Evolutionary conservation across 2,888 invertebrate genomes (phyloP).

Genomic region (Macaria notata): DNA sequence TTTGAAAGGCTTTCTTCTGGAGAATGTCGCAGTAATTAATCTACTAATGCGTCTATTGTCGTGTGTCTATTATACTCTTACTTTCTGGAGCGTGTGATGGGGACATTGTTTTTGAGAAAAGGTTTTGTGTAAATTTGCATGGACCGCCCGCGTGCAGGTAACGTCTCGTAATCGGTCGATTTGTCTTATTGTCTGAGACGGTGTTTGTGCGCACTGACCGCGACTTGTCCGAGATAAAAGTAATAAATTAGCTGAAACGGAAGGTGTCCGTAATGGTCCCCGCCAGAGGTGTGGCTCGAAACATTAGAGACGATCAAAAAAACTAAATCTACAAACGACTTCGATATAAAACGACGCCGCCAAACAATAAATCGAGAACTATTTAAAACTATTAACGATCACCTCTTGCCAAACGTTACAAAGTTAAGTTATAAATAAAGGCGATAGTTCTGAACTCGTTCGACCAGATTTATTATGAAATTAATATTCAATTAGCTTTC

Average conservation of each 20-base stretch:
- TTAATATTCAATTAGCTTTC: constrained; percentile 83
- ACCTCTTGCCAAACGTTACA: constrained; percentile 46
- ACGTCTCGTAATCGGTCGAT: constrained; percentile 76
- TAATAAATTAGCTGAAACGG: constrained; percentile 78
- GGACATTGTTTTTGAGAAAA: constrained; percentile 49
- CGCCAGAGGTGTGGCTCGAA: constrained; percentile 65
- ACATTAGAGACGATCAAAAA: constrained; percentile 55
- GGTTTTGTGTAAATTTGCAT: constrained; percentile 62
- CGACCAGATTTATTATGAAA: constrained; percentile 77
- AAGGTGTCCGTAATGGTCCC: constrained; percentile 72
- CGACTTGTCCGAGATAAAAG: constrained; percentile 77
- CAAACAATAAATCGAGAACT: constrained; percentile 44
- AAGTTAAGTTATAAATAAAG: constrained; percentile 73
- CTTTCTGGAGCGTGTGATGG: constrained; percentile 62
- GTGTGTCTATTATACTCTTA: constrained; percentile 65
- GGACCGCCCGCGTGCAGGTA: constrained; percentile 77
- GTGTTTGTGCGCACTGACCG: constrained; percentile 77
- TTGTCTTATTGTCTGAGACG: constrained; percentile 79
- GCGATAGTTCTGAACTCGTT: constrained; percentile 54
- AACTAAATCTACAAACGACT: constrained; percentile 28
- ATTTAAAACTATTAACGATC: constrained; percentile 47
- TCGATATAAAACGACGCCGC: constrained; percentile 28
- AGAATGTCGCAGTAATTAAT: constrained; percentile 70
- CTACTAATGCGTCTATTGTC: constrained; percentile 62
- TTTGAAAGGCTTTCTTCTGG: constrained; percentile 63